A percentile compares a stretch with the other conserved stretches of the same genome.
phyloP scores from a whole-genome alignment of 2,888 invertebrate genomes.

The Phaedon cochleariae region DNA sequence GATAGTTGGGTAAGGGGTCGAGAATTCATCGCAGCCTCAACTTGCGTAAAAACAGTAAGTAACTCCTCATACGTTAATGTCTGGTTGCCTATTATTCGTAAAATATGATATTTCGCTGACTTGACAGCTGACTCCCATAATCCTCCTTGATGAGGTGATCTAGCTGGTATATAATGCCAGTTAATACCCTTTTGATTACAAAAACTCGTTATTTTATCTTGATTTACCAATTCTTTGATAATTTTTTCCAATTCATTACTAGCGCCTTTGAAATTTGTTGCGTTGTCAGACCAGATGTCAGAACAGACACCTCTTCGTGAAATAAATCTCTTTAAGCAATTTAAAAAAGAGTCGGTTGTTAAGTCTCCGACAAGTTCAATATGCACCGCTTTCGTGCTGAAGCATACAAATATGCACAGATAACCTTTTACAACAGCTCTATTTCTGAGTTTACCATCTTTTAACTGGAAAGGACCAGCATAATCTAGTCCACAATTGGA shows the following conservation, averaged over 20 bases:
- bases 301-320: constrained; percentile 24
- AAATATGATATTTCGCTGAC: constrained; percentile 46
- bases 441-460: constrained; percentile 27
- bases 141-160: constrained; percentile 46
- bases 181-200: constrained; percentile 31
- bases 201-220: too few species aligned
- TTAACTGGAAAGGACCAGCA: constrained; percentile 36
- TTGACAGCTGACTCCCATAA: constrained; percentile 36
- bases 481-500: constrained; percentile 31
- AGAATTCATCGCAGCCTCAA: constrained; percentile 48
- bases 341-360: constrained; percentile 25
- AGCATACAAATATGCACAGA: constrained; percentile 32
- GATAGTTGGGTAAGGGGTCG: constrained; percentile 43
- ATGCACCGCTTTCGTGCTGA: constrained; percentile 30
- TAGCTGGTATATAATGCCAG: constrained; percentile 50
- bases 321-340: constrained; percentile 30
- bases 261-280: constrained; percentile 29
- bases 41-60: constrained; percentile 42
- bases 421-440: constrained; percentile 30
- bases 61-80: constrained; percentile 48
- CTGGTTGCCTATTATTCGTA: constrained; percentile 36
- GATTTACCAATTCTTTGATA: constrained; percentile 10
- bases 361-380: constrained; percentile 30
- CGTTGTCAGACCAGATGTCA: constrained; percentile 30
- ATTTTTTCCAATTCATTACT: constrained; percentile 24